These are phyloP conservation scores for Darevskia nairensis DNA, from an alignment of 2,797 vertebrate species.

Conservation along the genomic window DNA sequence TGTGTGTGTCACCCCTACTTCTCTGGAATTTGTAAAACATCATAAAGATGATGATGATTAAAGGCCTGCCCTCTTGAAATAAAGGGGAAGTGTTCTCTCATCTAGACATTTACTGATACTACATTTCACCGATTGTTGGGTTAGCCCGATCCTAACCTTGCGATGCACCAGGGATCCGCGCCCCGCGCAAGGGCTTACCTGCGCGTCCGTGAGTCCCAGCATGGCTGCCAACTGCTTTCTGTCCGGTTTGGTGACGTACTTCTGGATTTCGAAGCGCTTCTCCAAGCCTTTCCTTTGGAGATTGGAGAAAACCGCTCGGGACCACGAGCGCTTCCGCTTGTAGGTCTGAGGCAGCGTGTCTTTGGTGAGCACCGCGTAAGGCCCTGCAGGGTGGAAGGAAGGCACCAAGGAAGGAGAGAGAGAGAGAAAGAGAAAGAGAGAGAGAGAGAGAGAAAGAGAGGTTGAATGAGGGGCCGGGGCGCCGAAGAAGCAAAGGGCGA, in stretches of 20 bases:
- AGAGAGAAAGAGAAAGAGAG: not conserved
- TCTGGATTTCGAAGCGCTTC: conserved; percentile 98
- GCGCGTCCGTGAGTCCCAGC: conserved; percentile 96
- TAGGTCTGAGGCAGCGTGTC: conserved; percentile 98
- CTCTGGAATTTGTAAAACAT: no score
- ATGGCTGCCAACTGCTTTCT: conserved; percentile 97
- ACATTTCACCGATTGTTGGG: no score
- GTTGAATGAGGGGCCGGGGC: not conserved
- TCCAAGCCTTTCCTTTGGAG: conserved; percentile 97
- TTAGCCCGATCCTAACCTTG: no score
- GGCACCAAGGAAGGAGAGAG: not conserved
- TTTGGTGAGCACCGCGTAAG: conserved; percentile 96
- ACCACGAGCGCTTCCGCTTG: conserved; percentile 98
- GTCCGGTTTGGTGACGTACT: conserved; percentile 98
- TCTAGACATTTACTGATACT: not conserved
- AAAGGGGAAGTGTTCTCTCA: not conserved
- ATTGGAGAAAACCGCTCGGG: conserved; percentile 96
- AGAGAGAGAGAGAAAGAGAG: not conserved
- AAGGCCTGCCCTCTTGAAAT: not conserved
- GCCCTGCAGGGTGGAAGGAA: conserved; percentile 79
- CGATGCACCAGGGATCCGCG: not conserved
- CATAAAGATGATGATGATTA: not conserved
- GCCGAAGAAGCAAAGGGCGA: not conserved
- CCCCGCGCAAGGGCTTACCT: conserved; percentile 80
- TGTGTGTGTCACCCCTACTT: no score